Conservation (phyloP, 2,797 vertebrate species). For the Pseudotriccus pelzelni region DNA sequence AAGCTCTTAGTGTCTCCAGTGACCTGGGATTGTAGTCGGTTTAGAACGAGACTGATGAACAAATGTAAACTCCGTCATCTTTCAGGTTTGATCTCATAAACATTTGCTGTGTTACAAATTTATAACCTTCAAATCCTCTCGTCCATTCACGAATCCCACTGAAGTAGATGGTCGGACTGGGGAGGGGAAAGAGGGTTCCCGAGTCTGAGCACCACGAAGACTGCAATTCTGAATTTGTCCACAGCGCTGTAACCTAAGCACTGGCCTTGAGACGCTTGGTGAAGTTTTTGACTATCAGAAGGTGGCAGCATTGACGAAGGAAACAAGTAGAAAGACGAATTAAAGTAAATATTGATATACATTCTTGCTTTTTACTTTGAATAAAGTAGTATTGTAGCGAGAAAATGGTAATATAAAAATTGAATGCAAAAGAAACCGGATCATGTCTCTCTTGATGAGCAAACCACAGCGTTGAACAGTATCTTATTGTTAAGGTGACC, state of each 20-base stretch:
- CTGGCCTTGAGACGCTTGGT: neutral
- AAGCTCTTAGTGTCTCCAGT: neutral
- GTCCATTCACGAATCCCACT: neutral
- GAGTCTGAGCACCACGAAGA: too few relatives aligned
- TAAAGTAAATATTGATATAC: neutral
- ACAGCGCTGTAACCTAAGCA: neutral
- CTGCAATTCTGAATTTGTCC: neutral
- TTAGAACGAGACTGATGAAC: neutral
- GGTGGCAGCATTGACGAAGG: conserved; percentile 78
- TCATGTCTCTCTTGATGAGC: neutral
- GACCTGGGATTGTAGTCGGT: accelerated
- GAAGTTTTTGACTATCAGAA: conserved; percentile 34
- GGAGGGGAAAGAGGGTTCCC: neutral
- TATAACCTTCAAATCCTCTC: neutral
- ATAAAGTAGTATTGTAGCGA: conserved; percentile 30
- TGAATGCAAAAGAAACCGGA: conserved; percentile 20
- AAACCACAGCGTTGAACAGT: conserved; percentile 12
- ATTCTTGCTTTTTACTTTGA: neutral
- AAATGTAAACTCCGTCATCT: accelerated
- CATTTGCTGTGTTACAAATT: neutral
- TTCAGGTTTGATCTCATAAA: neutral
- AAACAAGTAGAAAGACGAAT: conserved; percentile 28
- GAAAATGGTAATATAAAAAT: conserved; percentile 19
- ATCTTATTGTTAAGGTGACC: neutral
- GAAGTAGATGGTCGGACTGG: neutral